A percentile compares a stretch with the other conserved stretches of the same genome.
phyloP scores from a whole-genome alignment of 1,140 invertebrate genomes.

The silkworm (Bombyx mori) region DNA sequence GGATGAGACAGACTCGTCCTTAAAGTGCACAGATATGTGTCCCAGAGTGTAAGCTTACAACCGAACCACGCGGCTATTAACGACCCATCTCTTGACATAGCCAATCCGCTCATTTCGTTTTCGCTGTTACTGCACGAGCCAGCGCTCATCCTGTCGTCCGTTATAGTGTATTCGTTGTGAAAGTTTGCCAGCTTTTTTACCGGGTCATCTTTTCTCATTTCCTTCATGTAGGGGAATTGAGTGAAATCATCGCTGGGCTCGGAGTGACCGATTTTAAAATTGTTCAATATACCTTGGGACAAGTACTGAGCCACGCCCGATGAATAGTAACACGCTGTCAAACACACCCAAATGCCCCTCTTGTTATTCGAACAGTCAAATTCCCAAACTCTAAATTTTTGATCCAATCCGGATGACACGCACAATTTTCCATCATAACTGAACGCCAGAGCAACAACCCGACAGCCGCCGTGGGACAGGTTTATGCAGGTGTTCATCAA shows the following conservation, averaged over 20 bases:
- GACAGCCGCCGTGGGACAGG: constrained; percentile 55
- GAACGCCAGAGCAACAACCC: constrained; percentile 45
- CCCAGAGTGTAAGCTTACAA: constrained; percentile 60
- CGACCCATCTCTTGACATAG: constrained; percentile 63
- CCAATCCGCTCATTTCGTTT: constrained; percentile 48
- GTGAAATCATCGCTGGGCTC: constrained; percentile 11
- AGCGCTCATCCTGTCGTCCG: constrained; percentile 11
- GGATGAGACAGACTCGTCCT: constrained; percentile 56
- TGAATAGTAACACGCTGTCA: constrained; percentile 60
- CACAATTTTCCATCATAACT: constrained; percentile 48
- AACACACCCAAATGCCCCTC: constrained; percentile 37
- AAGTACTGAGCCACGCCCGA: constrained; percentile 42
- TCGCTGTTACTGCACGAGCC: constrained; percentile 13
- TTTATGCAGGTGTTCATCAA: constrained; percentile 54
- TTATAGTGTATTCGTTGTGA: constrained; percentile 32
- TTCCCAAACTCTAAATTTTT: constrained; percentile 61
- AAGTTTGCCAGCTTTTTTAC: constrained; percentile 43
- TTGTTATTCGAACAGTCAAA: constrained; percentile 22
- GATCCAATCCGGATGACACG: constrained; percentile 47
- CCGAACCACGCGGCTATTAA: constrained; percentile 68
- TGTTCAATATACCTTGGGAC: constrained; percentile 35
- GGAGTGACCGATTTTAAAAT: constrained; percentile 36
- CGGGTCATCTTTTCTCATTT: constrained; percentile 24
- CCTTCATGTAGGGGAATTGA: constrained; percentile 33
- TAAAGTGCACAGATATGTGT: constrained; percentile 50